Conservation (phyloP, 2,888 invertebrate species). For the Pteria penguin region DNA sequence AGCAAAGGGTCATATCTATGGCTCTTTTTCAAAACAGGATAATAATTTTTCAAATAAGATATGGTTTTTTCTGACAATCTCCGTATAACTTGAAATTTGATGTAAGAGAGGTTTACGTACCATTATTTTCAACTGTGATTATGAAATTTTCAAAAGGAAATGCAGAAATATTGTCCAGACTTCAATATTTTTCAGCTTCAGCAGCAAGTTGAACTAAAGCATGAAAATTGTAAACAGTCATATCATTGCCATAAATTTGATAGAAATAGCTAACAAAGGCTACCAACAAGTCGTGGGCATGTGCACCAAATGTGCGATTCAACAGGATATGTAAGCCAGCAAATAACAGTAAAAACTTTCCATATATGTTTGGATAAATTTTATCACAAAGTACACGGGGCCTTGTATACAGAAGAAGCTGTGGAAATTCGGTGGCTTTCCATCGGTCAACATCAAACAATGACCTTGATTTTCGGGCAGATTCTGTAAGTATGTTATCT, state of each 20-base stretch:
- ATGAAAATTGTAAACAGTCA: conserved; percentile 77
- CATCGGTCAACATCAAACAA: conserved; percentile 58
- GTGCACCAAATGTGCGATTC: conserved; percentile 44
- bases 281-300: conserved; percentile 52
- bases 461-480: conserved; percentile 51
- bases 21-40: neutral
- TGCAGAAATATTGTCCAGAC: conserved; percentile 68
- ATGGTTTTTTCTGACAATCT: conserved; percentile 36
- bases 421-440: conserved; percentile 68
- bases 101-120: conserved; percentile 45
- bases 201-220: conserved; percentile 73
- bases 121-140: conserved; percentile 49
- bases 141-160: conserved; percentile 77
- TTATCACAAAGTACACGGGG: conserved; percentile 66
- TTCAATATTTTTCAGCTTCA: conserved; percentile 71
- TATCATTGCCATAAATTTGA: conserved; percentile 70
- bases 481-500: neutral
- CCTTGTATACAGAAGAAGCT: conserved; percentile 65
- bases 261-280: conserved; percentile 62
- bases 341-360: conserved; percentile 39
- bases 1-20: neutral
- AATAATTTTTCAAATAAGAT: neutral
- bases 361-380: conserved; percentile 82
- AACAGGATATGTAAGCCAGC: conserved; percentile 54
- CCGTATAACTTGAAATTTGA: conserved; percentile 44